Percentiles rank a stretch among this genome's conserved stretches.
phyloP scores from a whole-genome alignment of 1,140 invertebrate genomes.

The Notospermus geniculatus region DNA sequence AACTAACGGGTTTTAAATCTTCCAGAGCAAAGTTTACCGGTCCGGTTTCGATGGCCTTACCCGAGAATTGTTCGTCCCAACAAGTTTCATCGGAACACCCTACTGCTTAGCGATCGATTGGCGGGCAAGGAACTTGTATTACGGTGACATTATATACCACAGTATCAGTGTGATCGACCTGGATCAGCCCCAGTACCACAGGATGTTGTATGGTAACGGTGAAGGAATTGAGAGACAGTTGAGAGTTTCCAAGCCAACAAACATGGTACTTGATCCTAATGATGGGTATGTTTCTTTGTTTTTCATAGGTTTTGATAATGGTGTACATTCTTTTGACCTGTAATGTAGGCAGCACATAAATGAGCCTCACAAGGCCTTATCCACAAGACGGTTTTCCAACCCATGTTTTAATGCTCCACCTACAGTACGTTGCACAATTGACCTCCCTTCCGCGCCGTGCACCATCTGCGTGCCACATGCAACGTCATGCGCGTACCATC shows the following conservation, averaged over 20 bases:
- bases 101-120: constrained; percentile 93
- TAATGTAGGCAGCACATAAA: too few relatives aligned
- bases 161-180: constrained; percentile 83
- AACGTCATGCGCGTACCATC: too few relatives aligned
- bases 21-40: constrained; percentile 79
- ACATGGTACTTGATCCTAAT: constrained; percentile 84
- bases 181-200: constrained; percentile 65
- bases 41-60: constrained; percentile 85
- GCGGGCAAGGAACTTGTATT: constrained; percentile 91
- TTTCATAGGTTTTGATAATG: background rate
- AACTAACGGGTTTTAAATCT: constrained; percentile 42
- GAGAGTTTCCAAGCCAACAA: constrained; percentile 83
- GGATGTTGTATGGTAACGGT: constrained; percentile 86
- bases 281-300: constrained; percentile 68
- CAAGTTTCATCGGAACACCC: constrained; percentile 84
- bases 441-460: too few relatives aligned
- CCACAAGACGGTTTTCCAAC: too few relatives aligned
- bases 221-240: constrained; percentile 63
- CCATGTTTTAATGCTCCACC: too few relatives aligned
- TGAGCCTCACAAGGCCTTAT: too few relatives aligned
- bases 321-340: too few relatives aligned
- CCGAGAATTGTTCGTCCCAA: constrained; percentile 74
- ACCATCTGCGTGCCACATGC: too few relatives aligned
- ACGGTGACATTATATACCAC: constrained; percentile 86
- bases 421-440: too few relatives aligned